Evolutionary conservation across 1,140 invertebrate species (phyloP), one percentile per base, ranked within the genome.

Genomic region (Maconellicoccus hirsutus): DNA sequence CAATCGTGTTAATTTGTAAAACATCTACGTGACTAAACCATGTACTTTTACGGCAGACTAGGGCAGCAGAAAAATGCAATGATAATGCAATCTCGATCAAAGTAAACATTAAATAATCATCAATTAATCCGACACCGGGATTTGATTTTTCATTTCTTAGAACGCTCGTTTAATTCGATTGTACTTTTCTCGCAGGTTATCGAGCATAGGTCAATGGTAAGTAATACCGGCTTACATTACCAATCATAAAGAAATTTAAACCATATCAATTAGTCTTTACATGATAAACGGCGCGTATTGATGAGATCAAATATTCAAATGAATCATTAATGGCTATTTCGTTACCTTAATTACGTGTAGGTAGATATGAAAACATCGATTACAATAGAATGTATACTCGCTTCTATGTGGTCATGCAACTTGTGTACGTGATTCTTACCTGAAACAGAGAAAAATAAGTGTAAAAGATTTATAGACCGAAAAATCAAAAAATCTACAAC

Each of bases 401-500:
- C 42, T n/a, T n/a, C n/a, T n/a, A n/a, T n/a, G n/a, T n/a, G n/a
- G n/a, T n/a, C n/a, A n/a, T n/a, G n/a, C n/a, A n/a, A 14, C 42
- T 2, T 52, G n/a, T 16, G 6, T 52, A 52, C 6, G n/a, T 14
- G 12, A 52, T 16, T 16, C 42, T 16, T 52, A 16, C 10, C 42
- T 19, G 42, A 8, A 52, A 52, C n/a, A 52, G n/a, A 19, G 16
- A 16, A 52, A 2, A 52, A 14, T 3, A 16, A 14, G 2, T 19
- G 42, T 52, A 52, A 52, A 52, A 52, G 42, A 52, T 52, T 52
- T 52, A 52, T 52, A 52, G 42, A 52, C 42, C 42, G n/a, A 52
- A 52, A 52, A 52, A 52, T 52, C 42, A 19, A 52, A 52, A 52
- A 52, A 52, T 52, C 42, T 19, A 52, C 42, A 52, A 52, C 42